Evolutionary conservation across 2,797 vertebrate genomes (phyloP).

Genomic region (Parauchenoglanis ngamensis): DNA sequence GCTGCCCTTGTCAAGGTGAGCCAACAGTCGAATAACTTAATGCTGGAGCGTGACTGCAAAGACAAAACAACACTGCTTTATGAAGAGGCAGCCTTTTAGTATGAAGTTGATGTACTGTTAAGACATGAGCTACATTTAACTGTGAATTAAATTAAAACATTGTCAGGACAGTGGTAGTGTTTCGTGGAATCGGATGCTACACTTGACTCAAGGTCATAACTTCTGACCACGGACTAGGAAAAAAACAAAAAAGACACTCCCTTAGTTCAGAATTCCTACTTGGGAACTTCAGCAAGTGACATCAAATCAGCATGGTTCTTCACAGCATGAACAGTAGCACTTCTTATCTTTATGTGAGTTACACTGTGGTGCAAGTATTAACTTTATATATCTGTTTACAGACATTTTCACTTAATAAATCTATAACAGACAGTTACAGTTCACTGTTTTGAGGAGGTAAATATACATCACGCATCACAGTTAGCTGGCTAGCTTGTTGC

Average conservation of each 20-base stretch:
- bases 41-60: neutral
- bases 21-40: neutral
- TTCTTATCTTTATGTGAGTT: neutral
- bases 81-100: neutral
- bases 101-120: neutral
- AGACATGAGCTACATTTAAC: neutral
- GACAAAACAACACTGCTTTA: neutral
- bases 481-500: neutral
- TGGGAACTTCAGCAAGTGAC: neutral
- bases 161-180: neutral
- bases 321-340: neutral
- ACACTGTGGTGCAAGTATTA: no score
- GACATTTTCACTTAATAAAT: neutral
- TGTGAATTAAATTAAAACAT: neutral
- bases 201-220: neutral
- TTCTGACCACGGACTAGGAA: neutral
- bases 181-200: neutral
- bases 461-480: no score
- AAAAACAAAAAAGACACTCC: neutral
- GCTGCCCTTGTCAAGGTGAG: slow-evolving; percentile 90
- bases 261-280: neutral
- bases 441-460: neutral
- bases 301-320: no score
- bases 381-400: no score
- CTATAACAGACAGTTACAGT: no score